These are phyloP conservation scores for Larimichthys crocea DNA, from an alignment of 2,113 vertebrate species.

Conservation along the genomic window DNA sequence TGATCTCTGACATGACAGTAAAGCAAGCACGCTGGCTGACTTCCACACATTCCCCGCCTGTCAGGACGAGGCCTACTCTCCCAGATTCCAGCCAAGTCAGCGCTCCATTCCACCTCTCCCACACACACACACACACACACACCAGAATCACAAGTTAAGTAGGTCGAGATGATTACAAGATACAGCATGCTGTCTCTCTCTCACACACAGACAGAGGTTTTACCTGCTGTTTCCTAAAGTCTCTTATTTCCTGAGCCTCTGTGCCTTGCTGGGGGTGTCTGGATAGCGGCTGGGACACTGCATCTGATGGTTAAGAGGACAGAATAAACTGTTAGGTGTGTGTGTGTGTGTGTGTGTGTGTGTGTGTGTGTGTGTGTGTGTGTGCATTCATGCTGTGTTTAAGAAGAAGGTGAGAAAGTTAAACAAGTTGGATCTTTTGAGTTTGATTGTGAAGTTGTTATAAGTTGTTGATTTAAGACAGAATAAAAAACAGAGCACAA, in stretches of 20 bases:
- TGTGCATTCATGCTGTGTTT: neutral
- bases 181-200: slow-evolving; percentile 10
- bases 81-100: slow-evolving; percentile 54
- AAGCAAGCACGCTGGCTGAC: slow-evolving; percentile 23
- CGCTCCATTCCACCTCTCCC: slow-evolving; percentile 23
- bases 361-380: neutral
- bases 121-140: neutral
- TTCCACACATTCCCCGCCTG: slow-evolving; percentile 55
- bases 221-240: slow-evolving; percentile 77
- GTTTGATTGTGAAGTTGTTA: too few species aligned
- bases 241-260: slow-evolving; percentile 70
- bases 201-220: neutral
- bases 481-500: neutral
- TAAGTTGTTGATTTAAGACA: neutral
- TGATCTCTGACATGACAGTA: slow-evolving; percentile 26
- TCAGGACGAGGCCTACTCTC: slow-evolving; percentile 54
- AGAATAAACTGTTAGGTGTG: slow-evolving; percentile 12
- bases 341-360: neutral
- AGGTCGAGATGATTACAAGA: slow-evolving; percentile 46
- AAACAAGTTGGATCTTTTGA: too few species aligned
- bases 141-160: slow-evolving; percentile 33
- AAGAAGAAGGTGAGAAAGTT: neutral
- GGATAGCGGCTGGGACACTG: slow-evolving; percentile 53
- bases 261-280: slow-evolving; percentile 53
- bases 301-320: slow-evolving; percentile 71